A percentile compares a stretch with the other conserved stretches of the same genome.
Conservation (phyloP, 2,797 vertebrate genomes). For the Peromyscus attwateri region DNA sequence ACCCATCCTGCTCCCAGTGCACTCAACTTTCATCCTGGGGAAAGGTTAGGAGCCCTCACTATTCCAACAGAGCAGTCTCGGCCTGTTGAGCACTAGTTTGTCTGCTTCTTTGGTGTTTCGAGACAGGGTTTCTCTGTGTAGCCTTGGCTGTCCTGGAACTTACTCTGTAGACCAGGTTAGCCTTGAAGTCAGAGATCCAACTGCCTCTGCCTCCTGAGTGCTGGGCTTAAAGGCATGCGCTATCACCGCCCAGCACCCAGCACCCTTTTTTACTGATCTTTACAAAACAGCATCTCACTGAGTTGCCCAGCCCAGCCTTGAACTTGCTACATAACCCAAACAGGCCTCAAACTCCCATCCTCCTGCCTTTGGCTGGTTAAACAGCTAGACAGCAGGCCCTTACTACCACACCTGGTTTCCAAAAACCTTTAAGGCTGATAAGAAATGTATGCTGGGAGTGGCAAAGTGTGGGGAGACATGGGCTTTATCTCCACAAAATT, state of each 20-base stretch:
- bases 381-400: neutral
- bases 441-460: neutral
- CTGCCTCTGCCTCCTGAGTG: neutral
- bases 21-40: no score
- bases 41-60: neutral
- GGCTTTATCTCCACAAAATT: neutral
- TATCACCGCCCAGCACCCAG: neutral
- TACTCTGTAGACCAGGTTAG: neutral
- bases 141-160: neutral
- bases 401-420: neutral
- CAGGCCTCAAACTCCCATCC: neutral
- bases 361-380: neutral
- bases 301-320: neutral
- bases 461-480: neutral
- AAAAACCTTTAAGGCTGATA: neutral
- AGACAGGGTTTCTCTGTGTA: neutral
- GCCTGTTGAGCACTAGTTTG: neutral
- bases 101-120: neutral
- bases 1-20: no score
- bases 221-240: neutral
- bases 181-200: neutral
- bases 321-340: neutral
- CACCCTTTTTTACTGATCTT: neutral
- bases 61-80: neutral
- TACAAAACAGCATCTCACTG: neutral